Evolutionary conservation across 2,797 vertebrate species (phyloP), one percentile per base, ranked within the genome.

Genomic region (Zalophus californianus): DNA sequence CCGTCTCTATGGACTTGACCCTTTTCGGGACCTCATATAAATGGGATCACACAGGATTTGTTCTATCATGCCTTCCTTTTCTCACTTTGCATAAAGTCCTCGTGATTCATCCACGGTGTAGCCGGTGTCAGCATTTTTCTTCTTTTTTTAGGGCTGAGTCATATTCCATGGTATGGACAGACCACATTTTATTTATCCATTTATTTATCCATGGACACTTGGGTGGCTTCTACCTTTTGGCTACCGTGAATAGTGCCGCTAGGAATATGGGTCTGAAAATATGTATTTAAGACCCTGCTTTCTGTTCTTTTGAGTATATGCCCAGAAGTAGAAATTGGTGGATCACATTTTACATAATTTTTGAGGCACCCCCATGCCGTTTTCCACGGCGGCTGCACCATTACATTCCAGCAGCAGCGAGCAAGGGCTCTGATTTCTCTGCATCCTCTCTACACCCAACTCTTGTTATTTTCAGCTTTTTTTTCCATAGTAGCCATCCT

Each of bases 131-230:
- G 86, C 0, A 18, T 66, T 14, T 8, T 48, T 35, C 64, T 52
- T 50, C 62, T 58, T 70, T 56, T 56, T 48, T 38, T 2, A 23
- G 38, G 82, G 58, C 77, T 35, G 58, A 23, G 3, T 48, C 9
- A 32, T 12, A 21, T 25, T 87, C 62, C 25, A 0, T 5, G 7
- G 15, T 2, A 0, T 21, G 15, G 8, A 6, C 0, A 4, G 1
- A 7, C 2, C 9, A 3, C 38, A 0, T 48, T 56, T 14, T 12
- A 38, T 41, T 20, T 12, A 7, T 13, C 25, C 11, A 0, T 73
- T 8, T 15, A 5, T 11, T 32, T 25, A 6, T 1, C 23, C 3
- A 5, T 0, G 7, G 56, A 7, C 13, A 9, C 54, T 23, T 32
- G 54, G 18, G 29, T 20, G 8, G 48, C 32, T 25, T 5, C 50